Evolutionary conservation across 2,888 invertebrate species (phyloP).

Genomic region (Machimus rusticus): DNA sequence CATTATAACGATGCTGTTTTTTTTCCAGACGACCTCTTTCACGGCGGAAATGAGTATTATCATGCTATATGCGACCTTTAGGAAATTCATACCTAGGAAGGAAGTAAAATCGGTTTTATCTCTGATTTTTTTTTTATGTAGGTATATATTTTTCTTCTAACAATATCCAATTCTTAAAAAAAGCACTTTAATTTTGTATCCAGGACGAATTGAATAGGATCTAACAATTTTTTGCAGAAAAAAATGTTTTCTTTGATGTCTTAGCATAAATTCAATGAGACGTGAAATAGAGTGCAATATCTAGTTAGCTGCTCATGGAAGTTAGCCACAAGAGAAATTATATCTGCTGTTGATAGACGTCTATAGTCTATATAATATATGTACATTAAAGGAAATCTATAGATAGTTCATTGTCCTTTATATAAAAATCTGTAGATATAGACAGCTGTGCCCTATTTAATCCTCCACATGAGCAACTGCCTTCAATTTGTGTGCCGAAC

Average conservation of each 20-base stretch:
- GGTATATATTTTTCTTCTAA: background rate
- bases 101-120: background rate
- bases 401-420: background rate
- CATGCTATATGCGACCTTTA: background rate
- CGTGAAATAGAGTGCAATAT: background rate
- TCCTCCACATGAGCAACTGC: background rate
- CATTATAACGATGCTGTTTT: background rate
- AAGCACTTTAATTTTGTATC: background rate
- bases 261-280: background rate
- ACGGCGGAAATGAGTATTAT: background rate
- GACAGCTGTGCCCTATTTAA: background rate
- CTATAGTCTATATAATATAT: background rate
- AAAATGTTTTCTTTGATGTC: background rate
- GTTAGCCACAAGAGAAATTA: background rate
- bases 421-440: background rate
- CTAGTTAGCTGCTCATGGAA: background rate
- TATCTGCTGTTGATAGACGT: background rate
- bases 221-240: background rate
- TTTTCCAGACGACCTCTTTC: background rate
- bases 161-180: background rate
- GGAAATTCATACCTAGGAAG: background rate
- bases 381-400: background rate
- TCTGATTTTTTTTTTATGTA: background rate
- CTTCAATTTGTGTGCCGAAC: background rate
- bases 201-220: background rate